Percentiles rank a stretch among this genome's conserved stretches.
These are phyloP conservation scores for Meloidogyne exigua DNA, from an alignment of 1,140 invertebrate species.

Conservation along the genomic window DNA sequence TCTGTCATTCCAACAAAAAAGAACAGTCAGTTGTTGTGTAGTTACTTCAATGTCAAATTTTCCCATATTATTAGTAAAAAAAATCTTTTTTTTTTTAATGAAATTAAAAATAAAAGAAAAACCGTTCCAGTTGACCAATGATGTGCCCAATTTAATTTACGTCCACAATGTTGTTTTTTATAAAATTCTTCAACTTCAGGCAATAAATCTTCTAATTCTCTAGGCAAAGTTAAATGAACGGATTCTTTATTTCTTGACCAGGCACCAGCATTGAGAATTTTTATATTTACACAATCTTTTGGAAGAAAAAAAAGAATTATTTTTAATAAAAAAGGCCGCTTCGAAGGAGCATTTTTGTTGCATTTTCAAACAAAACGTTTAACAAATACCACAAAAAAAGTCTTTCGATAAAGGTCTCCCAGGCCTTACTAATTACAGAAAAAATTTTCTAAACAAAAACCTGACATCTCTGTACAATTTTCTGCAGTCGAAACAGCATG, in stretches of 20 bases:
- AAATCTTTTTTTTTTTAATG: slow-evolving; percentile 69
- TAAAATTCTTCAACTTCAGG: slow-evolving; percentile 83
- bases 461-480: slow-evolving; percentile 34
- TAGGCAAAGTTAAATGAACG: slow-evolving; percentile 87
- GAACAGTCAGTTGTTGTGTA: slow-evolving; percentile 98
- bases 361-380: too few relatives aligned
- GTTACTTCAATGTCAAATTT: slow-evolving; percentile 97
- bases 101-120: slow-evolving; percentile 19
- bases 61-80: slow-evolving; percentile 82
- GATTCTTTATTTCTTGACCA: slow-evolving; percentile 87
- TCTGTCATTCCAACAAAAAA: slow-evolving; percentile 95
- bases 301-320: background rate
- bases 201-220: slow-evolving; percentile 93
- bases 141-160: slow-evolving; percentile 98
- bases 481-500: slow-evolving; percentile 60
- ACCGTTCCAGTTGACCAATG: slow-evolving; percentile 96
- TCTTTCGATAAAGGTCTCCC: too few relatives aligned
- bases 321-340: too few relatives aligned
- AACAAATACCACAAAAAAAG: too few relatives aligned
- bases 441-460: slow-evolving; percentile 16
- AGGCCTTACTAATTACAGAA: too few relatives aligned
- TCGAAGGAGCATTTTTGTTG: too few relatives aligned
- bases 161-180: slow-evolving; percentile 82
- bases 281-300: slow-evolving; percentile 69
- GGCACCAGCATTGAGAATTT: slow-evolving; percentile 95